Percentiles rank a stretch among this genome's conserved stretches.
Evolutionary conservation across 35 echinoderm and acorn worm species (phyloP).

Genomic region (Eucidaris tribuloides): DNA sequence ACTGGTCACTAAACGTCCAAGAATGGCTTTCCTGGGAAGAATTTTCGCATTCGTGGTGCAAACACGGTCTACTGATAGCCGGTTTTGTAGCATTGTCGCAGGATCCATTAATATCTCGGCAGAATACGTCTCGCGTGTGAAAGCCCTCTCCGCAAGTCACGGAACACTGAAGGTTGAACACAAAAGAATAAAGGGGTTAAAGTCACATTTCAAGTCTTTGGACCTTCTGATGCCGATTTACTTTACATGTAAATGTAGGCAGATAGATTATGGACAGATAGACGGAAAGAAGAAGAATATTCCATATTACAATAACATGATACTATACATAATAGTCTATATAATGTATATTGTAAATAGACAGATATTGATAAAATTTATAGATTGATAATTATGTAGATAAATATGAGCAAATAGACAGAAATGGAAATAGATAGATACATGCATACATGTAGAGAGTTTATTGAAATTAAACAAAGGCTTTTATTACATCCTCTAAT

Average conservation of each 20-base stretch:
- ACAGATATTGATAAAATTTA: no score
- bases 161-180: conserved; percentile 16
- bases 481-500: no score
- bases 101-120: conserved; percentile 3
- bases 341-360: background rate
- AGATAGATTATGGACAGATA: background rate
- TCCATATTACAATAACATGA: background rate
- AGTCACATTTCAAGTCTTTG: background rate
- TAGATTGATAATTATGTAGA: no score
- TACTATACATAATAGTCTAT: background rate
- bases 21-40: background rate
- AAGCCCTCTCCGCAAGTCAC: conserved; percentile 49
- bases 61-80: conserved; percentile 3
- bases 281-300: background rate
- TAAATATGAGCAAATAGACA: no score
- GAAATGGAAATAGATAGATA: no score
- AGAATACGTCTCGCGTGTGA: conserved; percentile 29
- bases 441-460: no score
- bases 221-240: background rate
- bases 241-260: background rate
- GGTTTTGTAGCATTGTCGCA: conserved; percentile 30
- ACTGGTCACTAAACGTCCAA: background rate
- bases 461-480: no score
- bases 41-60: background rate
- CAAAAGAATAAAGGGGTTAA: background rate